Evolutionary conservation across 2,888 invertebrate genomes (phyloP), one percentile per base, ranked within the genome.

Genomic region (Sinopyrophorus schimmeli): DNA sequence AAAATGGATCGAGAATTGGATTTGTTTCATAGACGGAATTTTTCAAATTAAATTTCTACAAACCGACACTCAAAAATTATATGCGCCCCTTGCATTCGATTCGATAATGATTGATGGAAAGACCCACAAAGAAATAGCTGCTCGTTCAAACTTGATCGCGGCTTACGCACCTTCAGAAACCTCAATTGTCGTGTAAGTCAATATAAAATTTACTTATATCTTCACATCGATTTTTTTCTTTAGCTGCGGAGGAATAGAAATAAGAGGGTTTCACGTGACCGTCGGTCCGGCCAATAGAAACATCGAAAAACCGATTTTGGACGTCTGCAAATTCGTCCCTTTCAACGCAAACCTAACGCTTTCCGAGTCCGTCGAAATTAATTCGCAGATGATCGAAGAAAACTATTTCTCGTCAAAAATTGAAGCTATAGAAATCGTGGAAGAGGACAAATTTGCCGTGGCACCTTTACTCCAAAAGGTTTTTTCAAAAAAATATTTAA

Each of bases 161-260:
- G n/a, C n/a, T n/a, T n/a, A n/a, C n/a, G n/a, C n/a, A n/a, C n/a
- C n/a, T n/a, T n/a, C n/a, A n/a, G n/a, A n/a, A n/a, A n/a, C n/a
- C n/a, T n/a, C n/a, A n/a, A n/a, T n/a, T n/a, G n/a, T n/a, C n/a
- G n/a, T n/a, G n/a, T n/a, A n/a, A n/a, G n/a, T n/a, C n/a, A n/a
- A n/a, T n/a, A n/a, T n/a, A n/a, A n/a, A n/a, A n/a, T n/a, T n/a
- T n/a, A n/a, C n/a, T n/a, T n/a, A n/a, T n/a, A n/a, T n/a, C n/a
- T n/a, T n/a, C n/a, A n/a, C n/a, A n/a, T 12, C 53, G 59, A 20
- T n/a, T n/a, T n/a, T n/a, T n/a, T n/a, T n/a, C n/a, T n/a, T n/a
- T n/a, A 79, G 83, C 54, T 80, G 85, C 43, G 90, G 89, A 30
- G 89, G 89, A 48, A 84, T 92, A 1, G 86, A 88, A 72, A 75